phyloP scores from a whole-genome alignment of 2,888 invertebrate species.

The Brenthis ino region DNA sequence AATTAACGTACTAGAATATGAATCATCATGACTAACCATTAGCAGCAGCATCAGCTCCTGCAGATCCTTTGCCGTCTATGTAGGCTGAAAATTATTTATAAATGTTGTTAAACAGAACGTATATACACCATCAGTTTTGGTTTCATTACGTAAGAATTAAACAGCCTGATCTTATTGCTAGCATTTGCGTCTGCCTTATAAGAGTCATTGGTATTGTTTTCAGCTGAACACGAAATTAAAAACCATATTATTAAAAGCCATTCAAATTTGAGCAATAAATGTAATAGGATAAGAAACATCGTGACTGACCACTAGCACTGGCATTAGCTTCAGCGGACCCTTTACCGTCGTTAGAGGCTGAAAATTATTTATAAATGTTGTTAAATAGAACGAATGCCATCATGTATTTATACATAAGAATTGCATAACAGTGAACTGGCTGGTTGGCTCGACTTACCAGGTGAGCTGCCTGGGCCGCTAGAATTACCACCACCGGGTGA shows the following conservation, averaged over 20 bases:
- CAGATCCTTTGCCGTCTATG: neutral
- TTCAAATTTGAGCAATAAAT: neutral
- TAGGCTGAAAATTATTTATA: neutral
- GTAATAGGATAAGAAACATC: neutral
- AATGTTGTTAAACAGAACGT: too few species aligned
- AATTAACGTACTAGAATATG: neutral
- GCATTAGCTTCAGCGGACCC: constrained; percentile 1
- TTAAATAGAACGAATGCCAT: too few species aligned
- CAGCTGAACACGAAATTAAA: constrained; percentile 9
- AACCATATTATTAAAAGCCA: neutral
- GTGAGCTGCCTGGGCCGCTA: neutral
- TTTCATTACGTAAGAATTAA: neutral
- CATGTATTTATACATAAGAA: too few species aligned
- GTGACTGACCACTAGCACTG: neutral
- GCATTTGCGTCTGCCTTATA: constrained; percentile 13
- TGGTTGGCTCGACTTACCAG: neutral
- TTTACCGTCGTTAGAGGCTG: neutral
- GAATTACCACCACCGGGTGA: neutral
- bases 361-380: neutral
- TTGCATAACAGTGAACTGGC: neutral
- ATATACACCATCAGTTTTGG: too few species aligned
- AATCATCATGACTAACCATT: neutral
- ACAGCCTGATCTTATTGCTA: neutral
- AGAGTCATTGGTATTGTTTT: constrained; percentile 12
- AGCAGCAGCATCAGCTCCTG: neutral